These are phyloP conservation scores for Neodiprion fabricii DNA, from an alignment of 1,140 invertebrate species.

Conservation along the genomic window DNA sequence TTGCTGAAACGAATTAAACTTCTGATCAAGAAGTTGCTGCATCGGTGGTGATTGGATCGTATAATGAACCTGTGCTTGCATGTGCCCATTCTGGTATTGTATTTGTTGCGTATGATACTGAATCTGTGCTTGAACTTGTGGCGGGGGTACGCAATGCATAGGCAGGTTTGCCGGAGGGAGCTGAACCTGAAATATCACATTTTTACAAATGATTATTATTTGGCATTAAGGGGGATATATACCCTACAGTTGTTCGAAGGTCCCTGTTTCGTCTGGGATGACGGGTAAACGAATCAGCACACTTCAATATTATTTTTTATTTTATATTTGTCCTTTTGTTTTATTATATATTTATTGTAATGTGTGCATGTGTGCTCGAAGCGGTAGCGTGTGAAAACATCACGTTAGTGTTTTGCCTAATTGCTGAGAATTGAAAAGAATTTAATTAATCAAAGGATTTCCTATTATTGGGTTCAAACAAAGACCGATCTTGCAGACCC, in stretches of 20 bases:
- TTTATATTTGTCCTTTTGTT: too few species aligned
- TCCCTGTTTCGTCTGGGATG: background rate
- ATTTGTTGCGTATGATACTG: constrained; percentile 56
- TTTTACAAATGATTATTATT: constrained; percentile 2
- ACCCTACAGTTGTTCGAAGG: background rate
- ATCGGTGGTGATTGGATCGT: constrained; percentile 49
- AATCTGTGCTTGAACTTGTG: constrained; percentile 53
- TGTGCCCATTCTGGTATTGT: constrained; percentile 58
- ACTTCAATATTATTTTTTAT: too few species aligned
- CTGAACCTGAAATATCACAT: constrained; percentile 34
- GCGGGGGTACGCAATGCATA: constrained; percentile 47
- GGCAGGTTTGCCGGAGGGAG: constrained; percentile 45
- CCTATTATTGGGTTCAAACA: too few species aligned
- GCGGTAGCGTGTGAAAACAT: too few species aligned
- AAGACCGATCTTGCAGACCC: too few species aligned
- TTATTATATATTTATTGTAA: too few species aligned
- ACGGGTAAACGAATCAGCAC: too few species aligned
- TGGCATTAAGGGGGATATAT: background rate
- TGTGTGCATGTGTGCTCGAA: too few species aligned
- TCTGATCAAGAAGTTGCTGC: constrained; percentile 48
- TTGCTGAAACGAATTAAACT: constrained; percentile 49
- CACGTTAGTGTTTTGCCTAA: too few species aligned
- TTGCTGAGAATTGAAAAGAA: too few species aligned
- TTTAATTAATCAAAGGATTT: too few species aligned
- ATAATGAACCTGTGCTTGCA: constrained; percentile 55